Evolutionary conservation across 2,797 vertebrate species (phyloP), one percentile per base, ranked within the genome.

Genomic region (Peromyscus eremicus): DNA sequence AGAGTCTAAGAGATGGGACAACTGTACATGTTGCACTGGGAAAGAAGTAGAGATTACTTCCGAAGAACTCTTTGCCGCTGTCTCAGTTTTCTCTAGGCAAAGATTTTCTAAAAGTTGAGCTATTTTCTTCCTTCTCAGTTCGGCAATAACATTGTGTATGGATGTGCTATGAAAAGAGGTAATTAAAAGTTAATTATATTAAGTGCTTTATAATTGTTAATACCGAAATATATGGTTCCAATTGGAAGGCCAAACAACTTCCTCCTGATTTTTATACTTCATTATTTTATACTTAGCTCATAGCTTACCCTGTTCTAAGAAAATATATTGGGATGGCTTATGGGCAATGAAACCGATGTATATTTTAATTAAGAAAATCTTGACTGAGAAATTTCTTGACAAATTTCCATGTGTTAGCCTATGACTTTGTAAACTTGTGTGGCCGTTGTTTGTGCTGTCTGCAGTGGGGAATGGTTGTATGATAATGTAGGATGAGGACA

Each of bases 211-310:
- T 89, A 94, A 96, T 40, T 75, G 32, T 46, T 92, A 79, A 92
- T 66, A 75, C 75, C 46, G 64, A 91, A 97, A 94, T 84, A 73
- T 88, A 95, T 97, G 55, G 73, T 73, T 97, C 66, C 73, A 87
- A 92, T 73, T 92, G 96, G 97, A 97, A 97, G 73, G 92, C 81
- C 5, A 40, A 94, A 93, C 27, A 97, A 92, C 76, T 93, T 98
- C 92, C 89, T 23, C 93, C 66, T 97, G 70, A 92, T 97, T 94
- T 91, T 97, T 97, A 85, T 43, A 97, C 93, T 98, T 97, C 83
- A 95, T 66, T 95, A 92, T 97, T 83, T 97, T 96, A 89, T 76
- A 8, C 52, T 92, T 89, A 86, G 37, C 91, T 96, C 40, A 85
- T 60, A 77, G 21, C 62, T 95, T 89, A 94, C 25, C 10, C 81